Evolutionary conservation across 2,888 invertebrate genomes (phyloP), one percentile per base, ranked within the genome.

Genomic region (Amphipyra berbera): DNA sequence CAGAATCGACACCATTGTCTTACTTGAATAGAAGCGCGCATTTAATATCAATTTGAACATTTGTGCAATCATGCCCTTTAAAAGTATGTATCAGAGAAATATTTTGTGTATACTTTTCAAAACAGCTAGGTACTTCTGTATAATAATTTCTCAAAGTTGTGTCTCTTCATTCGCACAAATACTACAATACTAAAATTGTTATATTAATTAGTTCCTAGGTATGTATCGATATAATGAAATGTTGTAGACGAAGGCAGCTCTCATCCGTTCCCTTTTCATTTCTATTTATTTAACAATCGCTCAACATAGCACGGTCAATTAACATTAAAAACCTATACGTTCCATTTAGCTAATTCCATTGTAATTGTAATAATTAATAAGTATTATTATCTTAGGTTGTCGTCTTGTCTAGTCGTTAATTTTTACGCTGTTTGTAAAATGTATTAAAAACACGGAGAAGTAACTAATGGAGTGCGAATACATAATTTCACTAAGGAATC

Each of bases 231-330:
- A 57, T 46, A 64, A 60, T 27, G 33, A 59, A 42, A 59, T 42
- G 41, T 50, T 55, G 40, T 66, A 75, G 61, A 54, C 55, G 27
- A 57, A 62, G 58, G 56, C 61, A 64, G 56, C 61, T 68, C 50
- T 48, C 30, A 66, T 64, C n/a, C n/a, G n/a, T n/a, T n/a, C n/a
- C n/a, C n/a, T n/a, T n/a, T n/a, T n/a, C 49, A 37, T 57, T 57
- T 53, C 45, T 58, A 40, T 72, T 61, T 44, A 37, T 13, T 69
- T 57, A 66, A 38, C 27, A 60, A 67, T 46, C 55, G 68, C 61
- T 71, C 61, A 68, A 73, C 47, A 60, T 62, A 77, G 68, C 61
- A 57, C 74, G 71, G 82, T 82, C 81, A 82, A 82, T 82, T 82
- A 65, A 68, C 40, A 40, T 68, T 68, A 40, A 52, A 60, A 52